phyloP scores from a whole-genome alignment of 1,140 invertebrate genomes.

The Micrasema minimum region DNA sequence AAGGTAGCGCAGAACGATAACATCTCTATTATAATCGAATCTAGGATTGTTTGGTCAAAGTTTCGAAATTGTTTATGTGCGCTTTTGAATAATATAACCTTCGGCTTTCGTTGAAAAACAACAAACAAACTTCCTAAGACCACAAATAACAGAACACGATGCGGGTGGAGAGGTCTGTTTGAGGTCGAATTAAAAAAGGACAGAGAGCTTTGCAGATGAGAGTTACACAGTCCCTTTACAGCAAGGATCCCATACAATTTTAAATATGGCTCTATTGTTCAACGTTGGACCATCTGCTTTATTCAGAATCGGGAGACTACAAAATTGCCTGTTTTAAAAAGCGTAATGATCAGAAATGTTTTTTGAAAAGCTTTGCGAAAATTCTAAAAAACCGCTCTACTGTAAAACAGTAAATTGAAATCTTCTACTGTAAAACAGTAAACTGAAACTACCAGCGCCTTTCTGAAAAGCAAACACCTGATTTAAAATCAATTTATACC shows the following conservation, averaged over 20 bases:
- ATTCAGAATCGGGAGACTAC: too few relatives aligned
- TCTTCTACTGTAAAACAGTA: too few relatives aligned
- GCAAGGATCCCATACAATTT: too few relatives aligned
- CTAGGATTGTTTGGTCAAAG: neutral
- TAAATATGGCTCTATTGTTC: neutral
- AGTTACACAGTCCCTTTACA: neutral
- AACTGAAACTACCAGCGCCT: too few relatives aligned
- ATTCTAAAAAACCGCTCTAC: too few relatives aligned
- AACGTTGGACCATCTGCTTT: too few relatives aligned
- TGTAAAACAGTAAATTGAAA: too few relatives aligned
- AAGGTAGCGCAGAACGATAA: constrained; percentile 14
- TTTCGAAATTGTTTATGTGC: constrained; percentile 14
- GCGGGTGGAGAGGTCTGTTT: constrained; percentile 16
- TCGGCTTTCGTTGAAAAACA: constrained; percentile 23
- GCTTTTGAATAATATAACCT: constrained; percentile 12
- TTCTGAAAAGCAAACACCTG: too few relatives aligned
- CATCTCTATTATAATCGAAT: constrained; percentile 14
- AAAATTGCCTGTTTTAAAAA: too few relatives aligned
- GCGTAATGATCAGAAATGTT: too few relatives aligned
- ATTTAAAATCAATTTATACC: too few relatives aligned
- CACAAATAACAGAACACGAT: constrained; percentile 25
- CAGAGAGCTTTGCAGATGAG: neutral
- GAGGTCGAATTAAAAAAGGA: constrained; percentile 30
- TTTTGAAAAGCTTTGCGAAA: too few relatives aligned
- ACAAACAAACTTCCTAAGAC: constrained; percentile 24